Percentiles rank a stretch among this genome's conserved stretches.
Conservation (phyloP, 2,797 vertebrate genomes). For the Zalophus californianus region DNA sequence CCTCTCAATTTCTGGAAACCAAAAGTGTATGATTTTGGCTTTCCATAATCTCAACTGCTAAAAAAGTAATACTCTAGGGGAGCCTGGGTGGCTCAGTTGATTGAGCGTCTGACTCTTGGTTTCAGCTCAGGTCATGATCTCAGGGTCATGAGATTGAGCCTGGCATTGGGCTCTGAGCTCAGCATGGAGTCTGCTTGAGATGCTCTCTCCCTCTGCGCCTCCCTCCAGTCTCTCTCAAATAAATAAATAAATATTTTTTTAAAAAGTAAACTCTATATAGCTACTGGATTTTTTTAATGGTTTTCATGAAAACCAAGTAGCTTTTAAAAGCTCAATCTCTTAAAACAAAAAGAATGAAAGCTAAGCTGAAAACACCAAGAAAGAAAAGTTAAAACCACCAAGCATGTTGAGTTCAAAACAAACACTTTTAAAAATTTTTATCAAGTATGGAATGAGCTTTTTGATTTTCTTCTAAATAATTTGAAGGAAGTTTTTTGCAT, state of each 20-base stretch:
- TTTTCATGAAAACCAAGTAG: conserved; percentile 1
- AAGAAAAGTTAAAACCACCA: not conserved
- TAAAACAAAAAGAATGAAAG: conserved; percentile 41
- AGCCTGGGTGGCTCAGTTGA: not conserved
- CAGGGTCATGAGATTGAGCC: not conserved
- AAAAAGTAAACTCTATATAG: not conserved
- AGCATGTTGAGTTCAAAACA: not conserved
- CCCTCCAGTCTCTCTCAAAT: not conserved
- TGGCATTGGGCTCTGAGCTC: not conserved
- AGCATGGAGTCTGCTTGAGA: not conserved
- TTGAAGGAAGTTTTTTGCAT: not conserved
- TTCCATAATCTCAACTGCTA: not conserved
- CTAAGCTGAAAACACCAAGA: conserved; percentile 37
- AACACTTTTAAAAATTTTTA: not conserved
- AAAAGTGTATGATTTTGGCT: not conserved
- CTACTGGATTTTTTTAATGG: not conserved
- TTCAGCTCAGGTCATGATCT: not conserved
- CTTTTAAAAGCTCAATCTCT: not conserved
- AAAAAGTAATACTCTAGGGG: not conserved
- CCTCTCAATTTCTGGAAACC: not conserved
- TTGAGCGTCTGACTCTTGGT: not conserved
- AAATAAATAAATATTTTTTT: not conserved
- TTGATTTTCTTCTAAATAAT: not conserved
- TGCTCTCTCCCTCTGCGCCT: not conserved
- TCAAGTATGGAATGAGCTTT: not conserved